Evolutionary conservation across 2,797 vertebrate species (phyloP).

Genomic region (Miichthys miiuy): DNA sequence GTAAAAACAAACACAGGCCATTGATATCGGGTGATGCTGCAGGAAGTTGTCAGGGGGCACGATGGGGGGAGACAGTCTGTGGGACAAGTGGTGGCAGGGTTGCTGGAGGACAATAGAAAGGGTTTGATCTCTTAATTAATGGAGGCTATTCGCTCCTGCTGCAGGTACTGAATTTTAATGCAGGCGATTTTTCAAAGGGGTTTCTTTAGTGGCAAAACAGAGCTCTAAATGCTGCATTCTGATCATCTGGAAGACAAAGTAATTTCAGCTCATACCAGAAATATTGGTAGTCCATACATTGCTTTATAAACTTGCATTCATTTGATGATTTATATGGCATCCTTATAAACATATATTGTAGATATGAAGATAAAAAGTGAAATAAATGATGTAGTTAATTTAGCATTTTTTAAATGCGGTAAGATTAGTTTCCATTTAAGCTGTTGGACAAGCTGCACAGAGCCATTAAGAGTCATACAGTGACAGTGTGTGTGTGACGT

Average conservation of each 20-base stretch:
- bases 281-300: not conserved
- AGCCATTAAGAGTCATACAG: constrained; percentile 19
- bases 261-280: constrained; percentile 23
- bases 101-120: constrained; percentile 80
- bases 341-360: not conserved
- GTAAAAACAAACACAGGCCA: constrained; percentile 82
- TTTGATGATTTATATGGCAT: not conserved
- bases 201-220: constrained; percentile 63
- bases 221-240: constrained; percentile 54
- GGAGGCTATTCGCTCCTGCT: constrained; percentile 78
- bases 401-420: not conserved
- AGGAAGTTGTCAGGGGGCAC: constrained; percentile 81
- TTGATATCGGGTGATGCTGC: constrained; percentile 81
- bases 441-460: constrained; percentile 7
- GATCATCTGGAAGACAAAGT: constrained; percentile 33
- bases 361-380: not conserved
- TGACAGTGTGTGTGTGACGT: constrained; percentile 51
- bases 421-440: not conserved
- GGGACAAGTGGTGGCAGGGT: constrained; percentile 77
- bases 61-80: constrained; percentile 71
- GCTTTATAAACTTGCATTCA: not conserved
- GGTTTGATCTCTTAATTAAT: constrained; percentile 87
- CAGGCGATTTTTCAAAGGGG: constrained; percentile 70
- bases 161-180: constrained; percentile 85
- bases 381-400: not conserved